Evolutionary conservation across 2,888 invertebrate species (phyloP).

Genomic region (Spodoptera picta): DNA sequence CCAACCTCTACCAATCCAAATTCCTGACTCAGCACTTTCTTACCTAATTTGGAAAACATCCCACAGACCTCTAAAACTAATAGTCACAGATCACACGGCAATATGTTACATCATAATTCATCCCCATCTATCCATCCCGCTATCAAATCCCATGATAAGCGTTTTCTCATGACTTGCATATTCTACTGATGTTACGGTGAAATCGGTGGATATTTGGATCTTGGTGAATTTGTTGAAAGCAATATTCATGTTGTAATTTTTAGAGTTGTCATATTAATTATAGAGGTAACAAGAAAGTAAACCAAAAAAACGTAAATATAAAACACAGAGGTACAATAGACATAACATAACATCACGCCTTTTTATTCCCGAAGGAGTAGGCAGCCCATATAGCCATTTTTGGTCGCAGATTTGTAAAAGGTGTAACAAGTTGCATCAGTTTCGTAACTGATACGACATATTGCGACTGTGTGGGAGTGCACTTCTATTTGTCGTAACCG

Average conservation of each 20-base stretch:
- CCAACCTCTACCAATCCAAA: background rate
- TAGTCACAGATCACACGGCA: slow-evolving; percentile 74
- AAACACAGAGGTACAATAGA: no score
- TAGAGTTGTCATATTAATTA: no score
- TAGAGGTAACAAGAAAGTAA: no score
- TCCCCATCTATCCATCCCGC: slow-evolving; percentile 74
- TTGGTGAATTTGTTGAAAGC: slow-evolving; percentile 10
- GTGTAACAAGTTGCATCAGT: no score
- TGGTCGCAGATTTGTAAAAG: no score
- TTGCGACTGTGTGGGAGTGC: no score
- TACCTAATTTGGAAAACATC: slow-evolving; percentile 39
- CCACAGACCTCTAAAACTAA: slow-evolving; percentile 55
- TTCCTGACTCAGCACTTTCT: slow-evolving; percentile 21
- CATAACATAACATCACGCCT: no score
- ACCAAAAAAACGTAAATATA: no score
- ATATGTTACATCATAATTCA: slow-evolving; percentile 85
- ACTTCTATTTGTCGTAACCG: no score
- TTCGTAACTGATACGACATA: no score
- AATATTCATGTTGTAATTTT: background rate
- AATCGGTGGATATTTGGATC: slow-evolving; percentile 13
- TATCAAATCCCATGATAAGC: slow-evolving; percentile 85
- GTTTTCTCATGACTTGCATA: slow-evolving; percentile 88
- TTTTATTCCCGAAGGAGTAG: no score
- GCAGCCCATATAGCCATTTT: no score
- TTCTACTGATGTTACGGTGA: slow-evolving; percentile 55